A percentile compares a stretch with the other conserved stretches of the same genome.
phyloP scores from a whole-genome alignment of 2,888 invertebrate genomes.

The Drosophila ustulata region DNA sequence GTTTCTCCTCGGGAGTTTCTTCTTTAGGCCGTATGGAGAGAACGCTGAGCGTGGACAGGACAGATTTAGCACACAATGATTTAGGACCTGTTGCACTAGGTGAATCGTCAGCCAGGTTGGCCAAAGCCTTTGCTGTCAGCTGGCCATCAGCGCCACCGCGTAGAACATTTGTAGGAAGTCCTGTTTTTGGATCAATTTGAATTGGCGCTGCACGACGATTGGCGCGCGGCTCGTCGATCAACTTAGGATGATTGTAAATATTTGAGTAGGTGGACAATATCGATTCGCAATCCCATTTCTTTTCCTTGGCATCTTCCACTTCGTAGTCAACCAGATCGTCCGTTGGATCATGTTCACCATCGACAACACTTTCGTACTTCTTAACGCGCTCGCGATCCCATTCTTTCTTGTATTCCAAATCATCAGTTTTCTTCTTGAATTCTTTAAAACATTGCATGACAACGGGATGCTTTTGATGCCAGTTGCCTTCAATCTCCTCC shows the following conservation, averaged over 20 bases:
- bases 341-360: slow-evolving; percentile 86
- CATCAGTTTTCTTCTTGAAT: slow-evolving; percentile 88
- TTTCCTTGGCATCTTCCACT: slow-evolving; percentile 88
- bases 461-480: slow-evolving; percentile 87
- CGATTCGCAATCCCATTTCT: slow-evolving; percentile 96
- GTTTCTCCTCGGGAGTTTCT: slow-evolving; percentile 92
- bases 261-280: slow-evolving; percentile 96
- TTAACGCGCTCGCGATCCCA: slow-evolving; percentile 85
- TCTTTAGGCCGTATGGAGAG: slow-evolving; percentile 90
- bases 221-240: slow-evolving; percentile 90
- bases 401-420: slow-evolving; percentile 87
- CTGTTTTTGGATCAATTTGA: slow-evolving; percentile 89
- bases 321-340: slow-evolving; percentile 87
- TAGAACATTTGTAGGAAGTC: slow-evolving; percentile 90
- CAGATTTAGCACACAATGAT: slow-evolving; percentile 88
- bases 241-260: slow-evolving; percentile 95
- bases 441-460: slow-evolving; percentile 91
- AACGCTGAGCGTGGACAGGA: slow-evolving; percentile 89
- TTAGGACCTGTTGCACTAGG: slow-evolving; percentile 84
- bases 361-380: slow-evolving; percentile 80
- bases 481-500: slow-evolving; percentile 92
- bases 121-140: slow-evolving; percentile 89
- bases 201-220: slow-evolving; percentile 85
- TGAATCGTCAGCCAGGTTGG: slow-evolving; percentile 87
- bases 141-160: slow-evolving; percentile 87